phyloP scores from a whole-genome alignment of 2,797 vertebrate genomes.

The Poeciliopsis turneri region DNA sequence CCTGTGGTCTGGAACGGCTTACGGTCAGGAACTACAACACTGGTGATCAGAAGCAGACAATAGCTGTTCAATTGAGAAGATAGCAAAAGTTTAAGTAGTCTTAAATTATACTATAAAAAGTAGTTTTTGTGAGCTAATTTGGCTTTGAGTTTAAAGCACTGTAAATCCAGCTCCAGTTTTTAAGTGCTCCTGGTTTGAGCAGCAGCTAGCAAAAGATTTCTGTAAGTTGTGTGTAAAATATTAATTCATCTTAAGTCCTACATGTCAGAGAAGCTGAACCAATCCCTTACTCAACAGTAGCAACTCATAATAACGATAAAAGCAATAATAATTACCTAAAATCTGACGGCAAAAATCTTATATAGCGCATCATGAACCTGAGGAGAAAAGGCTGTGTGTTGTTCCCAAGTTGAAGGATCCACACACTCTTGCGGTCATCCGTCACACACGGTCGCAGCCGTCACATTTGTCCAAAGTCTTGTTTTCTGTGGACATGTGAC shows the following conservation, averaged over 20 bases:
- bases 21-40: not conserved
- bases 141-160: not conserved
- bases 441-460: slow-evolving; percentile 47
- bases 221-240: not conserved
- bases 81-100: not conserved
- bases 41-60: not conserved
- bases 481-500: slow-evolving; percentile 67
- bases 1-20: not conserved
- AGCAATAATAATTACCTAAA: not conserved
- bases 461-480: slow-evolving; percentile 66
- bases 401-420: slow-evolving; percentile 19
- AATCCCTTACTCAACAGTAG: not conserved
- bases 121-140: not conserved
- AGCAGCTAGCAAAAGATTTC: not conserved
- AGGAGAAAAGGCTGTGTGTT: slow-evolving; percentile 22
- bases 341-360: not conserved
- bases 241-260: not conserved
- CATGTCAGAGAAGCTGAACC: not conserved
- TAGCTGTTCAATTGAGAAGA: not conserved
- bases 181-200: not conserved
- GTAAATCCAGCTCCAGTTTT: not conserved
- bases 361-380: not conserved
- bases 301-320: not conserved
- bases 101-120: not conserved
- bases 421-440: slow-evolving; percentile 22